Conservation (phyloP, 2,888 invertebrate species). For the Brachypterus glaber region DNA sequence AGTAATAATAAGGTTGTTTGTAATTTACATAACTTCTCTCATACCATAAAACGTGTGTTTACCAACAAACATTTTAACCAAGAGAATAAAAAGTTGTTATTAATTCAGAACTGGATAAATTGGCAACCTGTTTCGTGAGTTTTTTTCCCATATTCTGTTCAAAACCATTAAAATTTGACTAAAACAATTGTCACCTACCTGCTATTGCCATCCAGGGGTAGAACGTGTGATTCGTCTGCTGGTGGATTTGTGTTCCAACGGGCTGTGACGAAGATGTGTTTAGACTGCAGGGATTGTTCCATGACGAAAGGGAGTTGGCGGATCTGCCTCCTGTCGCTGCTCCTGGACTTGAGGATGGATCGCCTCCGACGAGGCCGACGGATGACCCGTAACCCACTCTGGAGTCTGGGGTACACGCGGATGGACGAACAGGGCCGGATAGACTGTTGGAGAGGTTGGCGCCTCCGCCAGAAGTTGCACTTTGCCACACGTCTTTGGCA, state of each 20-base stretch:
- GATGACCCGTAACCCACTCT: constrained; percentile 63
- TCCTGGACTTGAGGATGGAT: constrained; percentile 67
- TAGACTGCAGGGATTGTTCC: constrained; percentile 83
- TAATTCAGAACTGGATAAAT: no score
- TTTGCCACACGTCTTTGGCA: constrained; percentile 57
- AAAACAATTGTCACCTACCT: constrained; percentile 63
- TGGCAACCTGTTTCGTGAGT: no score
- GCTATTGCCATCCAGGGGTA: constrained; percentile 99
- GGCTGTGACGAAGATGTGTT: constrained; percentile 72
- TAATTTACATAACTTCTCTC: constrained; percentile 35
- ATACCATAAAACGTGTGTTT: constrained; percentile 21
- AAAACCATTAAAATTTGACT: no score
- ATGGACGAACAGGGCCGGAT: constrained; percentile 64
- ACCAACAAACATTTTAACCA: no score
- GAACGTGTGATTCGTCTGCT: constrained; percentile 88
- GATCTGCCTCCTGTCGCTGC: constrained; percentile 47
- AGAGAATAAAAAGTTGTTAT: no score
- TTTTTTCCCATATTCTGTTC: no score
- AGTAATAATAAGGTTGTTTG: constrained; percentile 18
- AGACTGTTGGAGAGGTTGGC: constrained; percentile 54
- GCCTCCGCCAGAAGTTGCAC: constrained; percentile 56
- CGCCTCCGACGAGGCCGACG: constrained; percentile 64
- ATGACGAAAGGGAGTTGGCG: constrained; percentile 57
- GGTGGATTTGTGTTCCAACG: constrained; percentile 74
- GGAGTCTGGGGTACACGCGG: constrained; percentile 84